Conservation (phyloP, 2,888 invertebrate species). For the Merodon equestris region DNA sequence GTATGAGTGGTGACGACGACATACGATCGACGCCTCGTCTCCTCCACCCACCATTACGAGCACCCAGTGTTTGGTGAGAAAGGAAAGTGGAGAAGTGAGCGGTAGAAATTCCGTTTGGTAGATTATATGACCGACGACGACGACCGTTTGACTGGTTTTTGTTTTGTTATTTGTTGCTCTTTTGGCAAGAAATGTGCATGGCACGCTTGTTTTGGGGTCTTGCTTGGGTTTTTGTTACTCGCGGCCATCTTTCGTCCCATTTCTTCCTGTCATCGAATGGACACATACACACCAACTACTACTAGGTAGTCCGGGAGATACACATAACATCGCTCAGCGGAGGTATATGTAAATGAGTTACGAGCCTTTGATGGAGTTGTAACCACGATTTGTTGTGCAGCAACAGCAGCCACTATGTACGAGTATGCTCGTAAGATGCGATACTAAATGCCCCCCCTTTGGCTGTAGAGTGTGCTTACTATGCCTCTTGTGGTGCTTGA, state of each 20-base stretch:
- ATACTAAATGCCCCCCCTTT: neutral
- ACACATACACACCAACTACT: conserved; percentile 22
- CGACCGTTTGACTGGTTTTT: conserved; percentile 57
- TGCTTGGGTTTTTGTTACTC: conserved; percentile 38
- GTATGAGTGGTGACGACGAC: conserved; percentile 4
- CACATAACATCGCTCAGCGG: conserved; percentile 34
- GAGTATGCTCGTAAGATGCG: neutral
- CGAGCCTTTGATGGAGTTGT: conserved; percentile 69
- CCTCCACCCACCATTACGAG: conserved; percentile 17
- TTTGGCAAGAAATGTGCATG: conserved; percentile 47
- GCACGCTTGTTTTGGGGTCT: conserved; percentile 54
- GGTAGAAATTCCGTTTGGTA: conserved; percentile 51
- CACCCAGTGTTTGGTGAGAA: neutral
- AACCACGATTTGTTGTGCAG: conserved; percentile 64
- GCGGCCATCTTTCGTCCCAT: conserved; percentile 65
- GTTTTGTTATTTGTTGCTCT: neutral
- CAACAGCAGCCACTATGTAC: conserved; percentile 4
- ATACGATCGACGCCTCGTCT: neutral
- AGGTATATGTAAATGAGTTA: conserved; percentile 69
- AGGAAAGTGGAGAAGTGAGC: conserved; percentile 13
- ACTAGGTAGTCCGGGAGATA: neutral
- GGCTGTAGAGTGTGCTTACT: conserved; percentile 1
- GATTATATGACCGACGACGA: conserved; percentile 42
- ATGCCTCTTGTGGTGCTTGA: conserved; percentile 28
- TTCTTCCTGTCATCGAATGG: conserved; percentile 61